phyloP scores from a whole-genome alignment of 2,797 vertebrate genomes.

The Heterohyrax brucei region DNA sequence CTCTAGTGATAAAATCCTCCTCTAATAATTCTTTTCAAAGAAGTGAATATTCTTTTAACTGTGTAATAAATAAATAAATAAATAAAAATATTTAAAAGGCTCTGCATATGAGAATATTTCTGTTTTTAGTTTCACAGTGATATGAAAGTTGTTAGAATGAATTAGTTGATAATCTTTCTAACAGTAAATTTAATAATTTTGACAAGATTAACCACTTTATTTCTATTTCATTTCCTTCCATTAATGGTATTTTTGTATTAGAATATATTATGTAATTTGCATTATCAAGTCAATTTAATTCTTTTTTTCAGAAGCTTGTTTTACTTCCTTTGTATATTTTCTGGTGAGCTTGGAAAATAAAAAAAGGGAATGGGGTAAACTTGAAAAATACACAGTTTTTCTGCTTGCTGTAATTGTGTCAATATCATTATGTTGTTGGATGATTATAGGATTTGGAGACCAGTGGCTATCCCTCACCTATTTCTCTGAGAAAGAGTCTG shows the following conservation, averaged over 20 bases:
- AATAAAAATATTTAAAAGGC: not conserved
- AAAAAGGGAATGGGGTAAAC: not conserved
- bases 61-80: not conserved
- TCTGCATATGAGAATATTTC: conserved; percentile 2
- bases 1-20: not conserved
- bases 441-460: conserved; percentile 90
- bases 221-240: conserved; percentile 42
- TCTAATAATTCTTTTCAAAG: not conserved
- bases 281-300: not conserved
- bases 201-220: conserved; percentile 32
- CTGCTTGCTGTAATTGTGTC: conserved; percentile 77
- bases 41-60: conserved; percentile 1
- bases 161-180: conserved; percentile 5
- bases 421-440: conserved; percentile 88
- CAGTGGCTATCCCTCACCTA: conserved; percentile 86
- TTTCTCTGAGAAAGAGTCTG: conserved; percentile 88
- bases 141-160: not conserved
- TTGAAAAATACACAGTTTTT: conserved; percentile 48
- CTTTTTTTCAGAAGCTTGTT: not conserved
- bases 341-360: not conserved
- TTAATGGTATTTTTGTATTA: not conserved
- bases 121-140: conserved; percentile 48
- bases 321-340: conserved; percentile 10
- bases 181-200: conserved; percentile 20
- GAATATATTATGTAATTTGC: not conserved